Conservation (phyloP, 2,888 invertebrate genomes). For the Athalia cordata region DNA sequence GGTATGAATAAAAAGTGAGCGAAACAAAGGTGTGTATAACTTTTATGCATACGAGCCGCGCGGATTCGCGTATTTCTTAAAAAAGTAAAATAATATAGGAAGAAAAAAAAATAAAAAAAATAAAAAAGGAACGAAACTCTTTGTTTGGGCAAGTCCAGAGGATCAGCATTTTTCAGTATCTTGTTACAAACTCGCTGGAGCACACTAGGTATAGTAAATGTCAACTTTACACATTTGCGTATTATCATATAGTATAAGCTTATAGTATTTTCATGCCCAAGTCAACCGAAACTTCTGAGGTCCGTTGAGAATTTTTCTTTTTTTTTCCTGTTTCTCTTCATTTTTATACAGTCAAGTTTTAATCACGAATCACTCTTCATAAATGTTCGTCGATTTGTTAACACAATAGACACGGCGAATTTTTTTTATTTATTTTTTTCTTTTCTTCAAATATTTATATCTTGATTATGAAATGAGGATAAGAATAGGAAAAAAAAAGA, state of each 20-base stretch:
- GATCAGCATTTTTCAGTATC: conserved; percentile 40
- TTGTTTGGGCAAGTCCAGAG: conserved; percentile 30
- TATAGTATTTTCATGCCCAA: not conserved
- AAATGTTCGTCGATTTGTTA: too few species aligned
- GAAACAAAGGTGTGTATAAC: not conserved
- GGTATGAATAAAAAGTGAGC: not conserved
- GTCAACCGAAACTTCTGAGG: not conserved
- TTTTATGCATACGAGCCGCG: not conserved
- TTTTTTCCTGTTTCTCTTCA: not conserved
- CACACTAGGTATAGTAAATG: not conserved
- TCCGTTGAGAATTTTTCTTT: conserved; percentile 1
- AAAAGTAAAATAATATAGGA: conserved; percentile 1
- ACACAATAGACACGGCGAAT: too few species aligned
- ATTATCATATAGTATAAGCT: not conserved
- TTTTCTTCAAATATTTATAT: too few species aligned
- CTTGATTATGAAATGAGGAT: too few species aligned
- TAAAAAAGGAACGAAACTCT: not conserved
- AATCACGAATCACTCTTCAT: too few species aligned
- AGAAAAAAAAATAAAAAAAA: conserved; percentile 2
- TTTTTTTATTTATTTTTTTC: too few species aligned
- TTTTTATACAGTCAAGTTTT: too few species aligned
- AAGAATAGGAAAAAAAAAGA: too few species aligned
- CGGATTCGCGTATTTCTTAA: too few species aligned
- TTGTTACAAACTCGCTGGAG: conserved; percentile 12
- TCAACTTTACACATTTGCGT: conserved; percentile 8